Evolutionary conservation across 2,888 invertebrate species (phyloP), one percentile per base, ranked within the genome.

Genomic region (Hesperia comma): DNA sequence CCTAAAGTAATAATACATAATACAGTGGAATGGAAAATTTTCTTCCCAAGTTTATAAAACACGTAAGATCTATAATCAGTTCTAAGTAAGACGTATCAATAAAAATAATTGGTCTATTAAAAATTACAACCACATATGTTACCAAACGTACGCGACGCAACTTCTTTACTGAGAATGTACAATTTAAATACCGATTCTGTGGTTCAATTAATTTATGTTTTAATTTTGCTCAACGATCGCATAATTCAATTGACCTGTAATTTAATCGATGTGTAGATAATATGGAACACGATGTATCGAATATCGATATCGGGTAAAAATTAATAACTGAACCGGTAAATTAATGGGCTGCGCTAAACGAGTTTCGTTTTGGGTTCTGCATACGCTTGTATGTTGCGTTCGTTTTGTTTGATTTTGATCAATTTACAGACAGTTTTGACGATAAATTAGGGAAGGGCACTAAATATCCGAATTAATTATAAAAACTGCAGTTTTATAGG

Each of bases 281-380:
- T 66, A 53, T 54, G 56, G 43, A 54, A 60, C 53, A 54, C 60
- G 58, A 58, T 33, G 62, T 58, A 68, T 58, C 62, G 68, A 68
- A 62, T 68, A 62, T 68, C 60, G 58, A 58, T 66, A 60, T 66
- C 53, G 55, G 58, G 54, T 58, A 63, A 40, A 67, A 72, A 70
- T 69, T 68, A 69, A 70, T 66, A 66, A 66, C 41, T 57, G 58
- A 53, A 58, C 17, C 64, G 58, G 58, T 57, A 64, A 26, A 64
- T 64, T 57, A 64, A 58, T 64, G 64, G 56, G 51, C 56, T 37
- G 40, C 40, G 32, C 51, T 57, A 63, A 63, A 57, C 63, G 57
- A 63, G 63, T 54, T 63, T 40, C 12, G 37, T 37, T 37, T 37
- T 14, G 49, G 12, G 40, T 57, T 63, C 46, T 64, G 49, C 49